These are phyloP conservation scores for Itoplectis maculator DNA, from an alignment of 2,888 invertebrate species.

Conservation along the genomic window DNA sequence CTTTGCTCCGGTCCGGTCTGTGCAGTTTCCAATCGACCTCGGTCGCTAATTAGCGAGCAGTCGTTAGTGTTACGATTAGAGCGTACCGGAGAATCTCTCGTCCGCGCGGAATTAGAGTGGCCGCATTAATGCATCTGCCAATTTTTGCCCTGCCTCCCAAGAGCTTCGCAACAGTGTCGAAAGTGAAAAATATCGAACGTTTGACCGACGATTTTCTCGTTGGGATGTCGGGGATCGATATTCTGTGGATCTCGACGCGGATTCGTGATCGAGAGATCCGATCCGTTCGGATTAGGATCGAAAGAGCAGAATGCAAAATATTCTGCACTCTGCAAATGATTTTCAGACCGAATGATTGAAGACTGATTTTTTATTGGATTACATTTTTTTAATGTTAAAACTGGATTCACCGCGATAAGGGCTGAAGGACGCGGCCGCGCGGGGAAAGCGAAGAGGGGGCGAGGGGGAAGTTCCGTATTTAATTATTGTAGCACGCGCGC, in stretches of 20 bases:
- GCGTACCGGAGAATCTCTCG: constrained; percentile 64
- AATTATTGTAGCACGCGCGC: constrained; percentile 46
- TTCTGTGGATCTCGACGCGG: constrained; percentile 44
- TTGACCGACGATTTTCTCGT: not conserved
- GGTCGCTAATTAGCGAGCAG: constrained; percentile 68
- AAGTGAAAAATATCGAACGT: constrained; percentile 49
- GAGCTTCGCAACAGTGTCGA: constrained; percentile 8
- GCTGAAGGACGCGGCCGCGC: constrained; percentile 28
- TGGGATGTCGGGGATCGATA: constrained; percentile 24
- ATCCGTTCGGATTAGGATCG: not conserved
- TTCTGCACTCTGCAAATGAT: not conserved
- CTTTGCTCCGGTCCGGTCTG: constrained; percentile 44
- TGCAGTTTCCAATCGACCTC: constrained; percentile 68
- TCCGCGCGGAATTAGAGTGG: constrained; percentile 60
- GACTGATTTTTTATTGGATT: too few species aligned
- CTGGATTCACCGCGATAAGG: constrained; percentile 26
- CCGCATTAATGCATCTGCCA: constrained; percentile 52
- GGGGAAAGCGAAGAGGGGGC: constrained; percentile 1
- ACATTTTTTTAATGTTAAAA: too few species aligned
- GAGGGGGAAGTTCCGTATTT: constrained; percentile 36
- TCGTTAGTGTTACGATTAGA: constrained; percentile 73
- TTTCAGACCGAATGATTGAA: too few species aligned
- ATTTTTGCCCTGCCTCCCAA: constrained; percentile 36
- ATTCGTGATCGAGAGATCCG: constrained; percentile 29
- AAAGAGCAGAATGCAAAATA: not conserved